A percentile compares a stretch with the other conserved stretches of the same genome.
phyloP scores from a whole-genome alignment of 2,797 vertebrate species.

The Enteromius fasciolatus region DNA sequence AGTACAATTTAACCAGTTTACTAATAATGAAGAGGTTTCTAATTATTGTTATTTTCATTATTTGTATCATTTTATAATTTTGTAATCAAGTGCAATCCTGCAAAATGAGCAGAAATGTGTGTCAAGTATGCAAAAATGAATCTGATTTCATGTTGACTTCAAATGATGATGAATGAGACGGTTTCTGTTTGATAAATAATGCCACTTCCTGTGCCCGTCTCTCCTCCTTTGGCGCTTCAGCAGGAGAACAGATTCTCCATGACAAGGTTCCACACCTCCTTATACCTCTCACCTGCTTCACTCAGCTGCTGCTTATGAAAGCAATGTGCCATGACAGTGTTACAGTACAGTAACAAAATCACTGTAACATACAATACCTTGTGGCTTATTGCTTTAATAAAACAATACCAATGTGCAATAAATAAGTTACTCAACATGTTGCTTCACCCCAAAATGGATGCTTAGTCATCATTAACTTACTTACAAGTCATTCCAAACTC shows the following conservation, averaged over 20 bases:
- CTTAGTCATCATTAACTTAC: no score
- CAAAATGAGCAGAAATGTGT: neutral
- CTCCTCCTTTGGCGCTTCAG: neutral
- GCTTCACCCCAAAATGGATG: no score
- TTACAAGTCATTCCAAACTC: no score
- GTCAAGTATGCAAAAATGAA: no score
- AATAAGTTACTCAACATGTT: neutral
- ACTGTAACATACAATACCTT: neutral
- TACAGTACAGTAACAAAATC: conserved; percentile 44
- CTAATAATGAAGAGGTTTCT: neutral
- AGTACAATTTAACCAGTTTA: no score
- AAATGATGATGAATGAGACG: neutral
- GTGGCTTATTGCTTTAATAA: conserved; percentile 6
- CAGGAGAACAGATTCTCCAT: conserved; percentile 7
- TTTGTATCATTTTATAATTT: neutral
- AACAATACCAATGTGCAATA: neutral
- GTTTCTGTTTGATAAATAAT: neutral
- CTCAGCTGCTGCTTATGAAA: conserved; percentile 50
- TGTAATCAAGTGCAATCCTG: neutral
- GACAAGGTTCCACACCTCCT: conserved; percentile 12
- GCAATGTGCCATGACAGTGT: neutral
- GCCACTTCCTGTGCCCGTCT: neutral
- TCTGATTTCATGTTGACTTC: neutral
- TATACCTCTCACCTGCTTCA: conserved; percentile 55
- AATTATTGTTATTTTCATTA: neutral